phyloP scores from a whole-genome alignment of 2,797 vertebrate genomes.

The Anabas testudineus region DNA sequence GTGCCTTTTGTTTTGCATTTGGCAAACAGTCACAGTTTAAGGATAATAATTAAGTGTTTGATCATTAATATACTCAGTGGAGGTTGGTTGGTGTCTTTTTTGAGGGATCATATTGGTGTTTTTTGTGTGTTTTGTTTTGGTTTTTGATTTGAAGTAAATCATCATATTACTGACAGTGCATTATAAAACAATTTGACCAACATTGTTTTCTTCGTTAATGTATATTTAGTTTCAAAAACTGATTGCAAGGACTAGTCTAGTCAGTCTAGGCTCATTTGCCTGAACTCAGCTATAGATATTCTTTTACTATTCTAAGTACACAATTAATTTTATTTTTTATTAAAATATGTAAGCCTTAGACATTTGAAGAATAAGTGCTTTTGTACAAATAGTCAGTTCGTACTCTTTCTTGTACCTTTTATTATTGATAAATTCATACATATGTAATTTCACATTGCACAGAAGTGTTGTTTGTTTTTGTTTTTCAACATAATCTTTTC shows the following conservation, averaged over 20 bases:
- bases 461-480: background rate
- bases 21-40: slow-evolving; percentile 37
- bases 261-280: background rate
- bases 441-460: background rate
- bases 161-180: background rate
- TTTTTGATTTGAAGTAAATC: slow-evolving; percentile 16
- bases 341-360: background rate
- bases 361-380: background rate
- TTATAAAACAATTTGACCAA: background rate
- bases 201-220: background rate
- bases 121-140: background rate
- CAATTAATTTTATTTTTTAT: background rate
- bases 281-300: background rate
- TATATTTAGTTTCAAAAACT: background rate
- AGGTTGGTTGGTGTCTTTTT: slow-evolving; percentile 34
- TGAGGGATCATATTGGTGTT: slow-evolving; percentile 25
- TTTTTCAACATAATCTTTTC: background rate
- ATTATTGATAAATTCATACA: background rate
- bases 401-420: background rate
- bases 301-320: background rate
- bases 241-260: background rate
- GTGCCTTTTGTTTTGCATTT: slow-evolving; percentile 51
- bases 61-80: slow-evolving; percentile 39
- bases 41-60: slow-evolving; percentile 52
- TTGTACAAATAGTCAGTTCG: background rate